Evolutionary conservation across 30 jellyfish, hydroid and myxozoan species (phyloP), one percentile per base, ranked within the genome.

Genomic region (Morbakka virulenta): DNA sequence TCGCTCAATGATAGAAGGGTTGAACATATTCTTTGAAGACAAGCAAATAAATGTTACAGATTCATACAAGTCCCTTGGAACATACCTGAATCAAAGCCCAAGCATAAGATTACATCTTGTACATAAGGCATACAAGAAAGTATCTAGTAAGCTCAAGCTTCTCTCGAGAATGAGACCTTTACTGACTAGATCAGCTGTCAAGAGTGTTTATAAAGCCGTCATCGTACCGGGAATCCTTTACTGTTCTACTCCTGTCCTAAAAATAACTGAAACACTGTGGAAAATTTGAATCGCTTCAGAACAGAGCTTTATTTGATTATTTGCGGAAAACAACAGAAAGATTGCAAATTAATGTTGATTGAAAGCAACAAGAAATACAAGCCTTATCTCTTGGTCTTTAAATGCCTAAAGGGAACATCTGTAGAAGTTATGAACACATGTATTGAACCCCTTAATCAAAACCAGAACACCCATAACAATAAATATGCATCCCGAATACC

Each of bases 141-240:
- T 69, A 17, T 33, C 82, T 33, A 36, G 66, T 17, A 69, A 21
- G 73, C 73, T 69, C 4, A 69, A 69, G 23, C 72, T 67, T 67
- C 79, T 67, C 79, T 67, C 79, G 26, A 64, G 65, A 53, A 64
- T 57, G 26, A 64, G 76, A 64, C 76, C 76, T 70, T 72, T 35
- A 72, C n/a, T n/a, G n/a, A n/a, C n/a, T n/a, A n/a, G n/a, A n/a
- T n/a, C n/a, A n/a, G n/a, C n/a, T n/a, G n/a, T 72, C 83, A 29
- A 71, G 76, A 49, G 85, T 50, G 85, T 73, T 50, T 73, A 73
- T 73, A 73, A 73, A 52, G 85, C 85, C 27, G 85, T 73, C 62
- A 51, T 73, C 23, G 85, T 73, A 73, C 85, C 85, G 33, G n/a
- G n/a, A n/a, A n/a, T n/a, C n/a, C n/a, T n/a, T n/a, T n/a, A n/a